Percentiles rank a stretch among this genome's conserved stretches.
Conservation (phyloP, 2,888 invertebrate species). For the Chaetogeoica ovagalla region DNA sequence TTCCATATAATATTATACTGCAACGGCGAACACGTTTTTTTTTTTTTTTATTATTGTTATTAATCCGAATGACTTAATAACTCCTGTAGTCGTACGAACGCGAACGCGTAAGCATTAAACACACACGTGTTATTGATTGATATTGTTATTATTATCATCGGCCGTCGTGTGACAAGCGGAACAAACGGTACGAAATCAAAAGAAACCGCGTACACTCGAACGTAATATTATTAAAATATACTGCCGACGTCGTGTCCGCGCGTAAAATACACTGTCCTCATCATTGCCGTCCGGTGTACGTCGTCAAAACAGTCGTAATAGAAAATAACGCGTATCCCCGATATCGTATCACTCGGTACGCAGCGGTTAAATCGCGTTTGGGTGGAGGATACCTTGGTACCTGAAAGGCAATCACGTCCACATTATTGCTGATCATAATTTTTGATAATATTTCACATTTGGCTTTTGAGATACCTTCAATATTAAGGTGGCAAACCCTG, state of each 20-base stretch:
- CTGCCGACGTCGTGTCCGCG: neutral
- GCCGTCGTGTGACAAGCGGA: too few relatives aligned
- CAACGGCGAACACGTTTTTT: too few relatives aligned
- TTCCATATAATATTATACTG: too few relatives aligned
- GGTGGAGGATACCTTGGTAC: too few relatives aligned
- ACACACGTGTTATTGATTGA: neutral
- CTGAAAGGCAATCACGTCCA: too few relatives aligned
- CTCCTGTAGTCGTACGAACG: conserved; percentile 7
- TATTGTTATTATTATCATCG: neutral
- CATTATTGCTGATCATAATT: too few relatives aligned
- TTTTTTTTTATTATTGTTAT: conserved; percentile 4
- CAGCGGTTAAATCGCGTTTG: too few relatives aligned
- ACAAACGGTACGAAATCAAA: conserved; percentile 4
- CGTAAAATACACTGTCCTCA: neutral
- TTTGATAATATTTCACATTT: too few relatives aligned
- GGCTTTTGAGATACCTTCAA: too few relatives aligned
- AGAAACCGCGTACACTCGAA: conserved; percentile 19
- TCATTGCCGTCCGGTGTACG: neutral
- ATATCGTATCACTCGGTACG: too few relatives aligned
- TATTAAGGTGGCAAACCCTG: too few relatives aligned
- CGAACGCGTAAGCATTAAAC: neutral
- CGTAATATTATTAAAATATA: neutral
- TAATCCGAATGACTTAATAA: conserved; percentile 49
- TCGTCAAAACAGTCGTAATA: neutral
- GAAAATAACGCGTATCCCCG: too few relatives aligned